Evolutionary conservation across 2,888 invertebrate genomes (phyloP).

Genomic region (Pemphredon lugubris): DNA sequence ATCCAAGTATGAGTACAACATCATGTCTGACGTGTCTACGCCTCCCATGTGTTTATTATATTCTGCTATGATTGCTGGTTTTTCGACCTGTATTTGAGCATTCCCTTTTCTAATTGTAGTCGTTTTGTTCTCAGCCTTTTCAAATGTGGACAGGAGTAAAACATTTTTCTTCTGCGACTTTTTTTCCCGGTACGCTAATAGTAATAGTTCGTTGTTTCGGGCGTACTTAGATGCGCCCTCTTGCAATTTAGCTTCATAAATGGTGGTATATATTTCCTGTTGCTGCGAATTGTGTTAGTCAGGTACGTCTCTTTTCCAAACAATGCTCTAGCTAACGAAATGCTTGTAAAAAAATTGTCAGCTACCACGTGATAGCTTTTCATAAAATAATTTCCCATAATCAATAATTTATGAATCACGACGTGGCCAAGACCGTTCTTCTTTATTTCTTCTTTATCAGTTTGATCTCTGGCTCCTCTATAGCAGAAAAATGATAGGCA

Average conservation of each 20-base stretch:
- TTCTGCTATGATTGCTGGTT: slow-evolving; percentile 41
- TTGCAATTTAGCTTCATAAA: slow-evolving; percentile 35
- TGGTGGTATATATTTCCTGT: slow-evolving; percentile 30
- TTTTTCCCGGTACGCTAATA: slow-evolving; percentile 61
- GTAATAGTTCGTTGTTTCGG: slow-evolving; percentile 50
- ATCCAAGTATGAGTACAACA: slow-evolving; percentile 57
- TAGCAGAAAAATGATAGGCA: slow-evolving; percentile 17
- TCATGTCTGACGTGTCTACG: slow-evolving; percentile 63
- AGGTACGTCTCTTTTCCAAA: slow-evolving; percentile 28
- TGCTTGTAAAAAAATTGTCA: slow-evolving; percentile 22
- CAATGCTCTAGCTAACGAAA: slow-evolving; percentile 28
- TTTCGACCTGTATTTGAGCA: slow-evolving; percentile 30
- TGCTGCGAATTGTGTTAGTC: slow-evolving; percentile 28
- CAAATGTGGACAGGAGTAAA: slow-evolving; percentile 55
- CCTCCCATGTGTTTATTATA: slow-evolving; percentile 66
- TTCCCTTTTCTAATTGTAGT: slow-evolving; percentile 47
- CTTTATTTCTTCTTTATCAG: slow-evolving; percentile 18
- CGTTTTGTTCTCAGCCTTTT: slow-evolving; percentile 43
- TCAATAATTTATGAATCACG: slow-evolving; percentile 21
- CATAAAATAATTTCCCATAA: slow-evolving; percentile 34
- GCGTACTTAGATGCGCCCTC: slow-evolving; percentile 58
- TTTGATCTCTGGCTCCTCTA: slow-evolving; percentile 21
- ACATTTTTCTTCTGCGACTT: slow-evolving; percentile 58
- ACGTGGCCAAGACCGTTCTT: slow-evolving; percentile 20
- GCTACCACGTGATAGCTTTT: slow-evolving; percentile 29